Base-by-base conservation (phyloP, 2,888 invertebrate species). In the Tetragnatha montana region DNA sequence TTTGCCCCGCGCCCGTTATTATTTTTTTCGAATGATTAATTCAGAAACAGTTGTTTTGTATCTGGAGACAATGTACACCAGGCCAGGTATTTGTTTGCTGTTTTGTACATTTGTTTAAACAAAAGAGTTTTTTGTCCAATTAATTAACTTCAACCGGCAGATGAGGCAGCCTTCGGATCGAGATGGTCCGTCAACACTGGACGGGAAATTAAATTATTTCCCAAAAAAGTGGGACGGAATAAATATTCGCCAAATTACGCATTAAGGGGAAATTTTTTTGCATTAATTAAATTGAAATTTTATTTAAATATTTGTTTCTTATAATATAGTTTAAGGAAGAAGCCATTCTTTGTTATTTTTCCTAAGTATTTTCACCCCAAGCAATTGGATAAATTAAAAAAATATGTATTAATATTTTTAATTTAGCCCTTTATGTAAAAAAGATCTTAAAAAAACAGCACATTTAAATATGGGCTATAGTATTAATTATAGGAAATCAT, bases 21-120 rank as follows among this genome's bases (percentile, higher is more conserved):
- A 81, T 85, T 85, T 89, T 89, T 88, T 76, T 80, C 74, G 81
- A 85, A 80, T 68, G n/a, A 68, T 35, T 35, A 73, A 76, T 76
- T 84, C 75, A 68, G 60, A 80, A 35, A 81, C 51, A 79, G 81
- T 50, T 89, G 49, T 81, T 89, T 85, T 85, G 84, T 84, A 74
- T 51, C 79, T 84, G 14, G 69, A 75, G 80, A 88, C 88, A 85
- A 81, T 84, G 84, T 71, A 73, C 49, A 71, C 60, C 69, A 75
- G 69, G 79, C 78, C 22, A 19, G 22, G 49, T 78, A 86, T 89
- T 89, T 89, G 89, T 89, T 86, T 86, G 86, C 86, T 86, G 51
- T 89, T 86, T 89, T 85, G 78, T 89, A 73, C 71, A 60, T 86
- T 89, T 89, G 49, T 73, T 79, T 78, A 89, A 89, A 79, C 82